Percentiles rank a stretch among this genome's conserved stretches.
Conservation (phyloP, 2,797 vertebrate genomes). For the Schizopygopsis malacanthus region DNA sequence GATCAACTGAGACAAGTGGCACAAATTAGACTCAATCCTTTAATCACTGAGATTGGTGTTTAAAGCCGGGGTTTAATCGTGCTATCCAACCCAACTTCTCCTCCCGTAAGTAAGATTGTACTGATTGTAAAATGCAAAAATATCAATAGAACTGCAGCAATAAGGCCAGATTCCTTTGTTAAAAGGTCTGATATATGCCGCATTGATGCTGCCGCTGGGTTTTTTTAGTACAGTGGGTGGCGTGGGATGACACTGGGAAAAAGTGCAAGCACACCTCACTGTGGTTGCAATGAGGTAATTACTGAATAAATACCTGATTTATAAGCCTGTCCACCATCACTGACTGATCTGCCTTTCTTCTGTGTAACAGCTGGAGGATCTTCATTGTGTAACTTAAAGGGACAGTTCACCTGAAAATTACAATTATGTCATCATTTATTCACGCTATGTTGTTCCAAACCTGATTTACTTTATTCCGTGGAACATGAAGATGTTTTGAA, state of each 20-base stretch:
- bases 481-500: not conserved
- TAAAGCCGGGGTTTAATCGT: slow-evolving; percentile 16
- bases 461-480: not conserved
- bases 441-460: too few species aligned
- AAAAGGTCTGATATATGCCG: slow-evolving; percentile 24
- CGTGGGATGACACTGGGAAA: slow-evolving; percentile 21
- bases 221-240: slow-evolving; percentile 13
- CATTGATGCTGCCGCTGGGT: slow-evolving; percentile 4
- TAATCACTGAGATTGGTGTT: slow-evolving; percentile 25
- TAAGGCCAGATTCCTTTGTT: slow-evolving; percentile 29
- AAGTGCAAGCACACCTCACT: slow-evolving; percentile 33
- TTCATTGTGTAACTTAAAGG: not conserved
- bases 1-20: slow-evolving; percentile 37
- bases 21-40: slow-evolving; percentile 22
- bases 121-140: slow-evolving; percentile 8
- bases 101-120: not conserved
- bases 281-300: slow-evolving; percentile 26
- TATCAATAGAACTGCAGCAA: slow-evolving; percentile 33
- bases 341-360: not conserved
- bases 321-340: not conserved
- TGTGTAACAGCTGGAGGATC: not conserved
- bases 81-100: not conserved
- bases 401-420: not conserved
- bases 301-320: slow-evolving; percentile 29
- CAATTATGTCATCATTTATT: not conserved